Conservation (phyloP, 30 jellyfish, hydroid and myxozoan genomes). For the Chironex yamaguchii region DNA sequence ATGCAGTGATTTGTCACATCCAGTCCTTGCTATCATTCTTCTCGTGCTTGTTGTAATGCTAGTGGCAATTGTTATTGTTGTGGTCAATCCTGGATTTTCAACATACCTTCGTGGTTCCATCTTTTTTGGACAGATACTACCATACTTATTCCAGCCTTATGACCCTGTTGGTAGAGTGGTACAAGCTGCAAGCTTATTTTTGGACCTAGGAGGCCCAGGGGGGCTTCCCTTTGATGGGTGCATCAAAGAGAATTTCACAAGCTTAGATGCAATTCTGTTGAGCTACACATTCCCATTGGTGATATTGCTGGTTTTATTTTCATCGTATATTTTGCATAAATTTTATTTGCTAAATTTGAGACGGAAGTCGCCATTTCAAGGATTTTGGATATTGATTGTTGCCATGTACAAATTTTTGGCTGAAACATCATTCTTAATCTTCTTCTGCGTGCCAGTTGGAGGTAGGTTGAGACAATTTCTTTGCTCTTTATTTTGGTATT, state of each 20-base stretch:
- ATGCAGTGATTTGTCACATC: not conserved
- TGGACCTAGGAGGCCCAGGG: slow-evolving; percentile 75
- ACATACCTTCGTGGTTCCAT: slow-evolving; percentile 75
- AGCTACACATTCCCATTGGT: slow-evolving; percentile 64
- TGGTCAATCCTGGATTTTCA: slow-evolving; percentile 66
- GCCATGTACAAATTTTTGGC: slow-evolving; percentile 66
- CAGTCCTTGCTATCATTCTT: not conserved
- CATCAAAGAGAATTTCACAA: slow-evolving; percentile 34
- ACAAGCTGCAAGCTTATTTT: slow-evolving; percentile 28
- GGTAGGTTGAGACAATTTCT: too few species aligned
- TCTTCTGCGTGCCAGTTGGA: slow-evolving; percentile 63
- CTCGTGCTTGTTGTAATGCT: slow-evolving; percentile 26
- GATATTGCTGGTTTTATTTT: slow-evolving; percentile 38
- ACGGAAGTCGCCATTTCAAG: slow-evolving; percentile 77
- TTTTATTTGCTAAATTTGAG: slow-evolving; percentile 56
- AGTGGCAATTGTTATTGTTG: slow-evolving; percentile 19
- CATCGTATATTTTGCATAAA: slow-evolving; percentile 56
- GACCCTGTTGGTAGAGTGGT: slow-evolving; percentile 1
- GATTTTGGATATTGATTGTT: slow-evolving; percentile 79
- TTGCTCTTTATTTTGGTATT: too few species aligned
- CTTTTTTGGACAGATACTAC: slow-evolving; percentile 69
- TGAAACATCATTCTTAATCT: slow-evolving; percentile 69
- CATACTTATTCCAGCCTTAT: slow-evolving; percentile 49
- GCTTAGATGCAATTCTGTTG: slow-evolving; percentile 48
- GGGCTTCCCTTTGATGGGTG: slow-evolving; percentile 74